These are phyloP conservation scores for Choloepus hoffmanni DNA, from an alignment of 2,113 vertebrate species.

Conservation along the genomic window DNA sequence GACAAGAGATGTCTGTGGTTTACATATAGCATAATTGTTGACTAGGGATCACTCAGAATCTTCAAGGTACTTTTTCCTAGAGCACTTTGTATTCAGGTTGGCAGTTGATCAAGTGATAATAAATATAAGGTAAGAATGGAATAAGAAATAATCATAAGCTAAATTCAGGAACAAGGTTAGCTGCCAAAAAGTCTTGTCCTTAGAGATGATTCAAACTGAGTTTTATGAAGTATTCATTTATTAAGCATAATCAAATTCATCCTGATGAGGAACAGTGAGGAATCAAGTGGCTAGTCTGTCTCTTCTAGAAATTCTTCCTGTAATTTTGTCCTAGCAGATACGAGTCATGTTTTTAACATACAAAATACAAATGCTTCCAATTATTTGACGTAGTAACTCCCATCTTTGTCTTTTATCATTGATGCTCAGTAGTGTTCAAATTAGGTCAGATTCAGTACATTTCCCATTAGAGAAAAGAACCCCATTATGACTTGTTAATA, in stretches of 20 bases:
- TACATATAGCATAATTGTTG: neutral
- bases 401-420: neutral
- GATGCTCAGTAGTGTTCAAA: neutral
- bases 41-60: neutral
- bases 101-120: slow-evolving; percentile 17
- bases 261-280: neutral
- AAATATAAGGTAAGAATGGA: neutral
- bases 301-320: neutral
- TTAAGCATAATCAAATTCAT: neutral
- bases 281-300: neutral
- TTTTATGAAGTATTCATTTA: slow-evolving; percentile 24
- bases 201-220: slow-evolving; percentile 29
- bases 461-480: neutral
- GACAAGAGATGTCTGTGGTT: neutral
- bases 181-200: slow-evolving; percentile 45
- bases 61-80: neutral
- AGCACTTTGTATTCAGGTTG: neutral
- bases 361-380: neutral
- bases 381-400: neutral
- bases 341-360: neutral
- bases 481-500: neutral
- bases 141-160: slow-evolving; percentile 38
- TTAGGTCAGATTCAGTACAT: neutral
- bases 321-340: slow-evolving; percentile 4
- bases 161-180: slow-evolving; percentile 30